Evolutionary conservation across 2,113 vertebrate species (phyloP), one percentile per base, ranked within the genome.

Genomic region (Larimichthys crocea): DNA sequence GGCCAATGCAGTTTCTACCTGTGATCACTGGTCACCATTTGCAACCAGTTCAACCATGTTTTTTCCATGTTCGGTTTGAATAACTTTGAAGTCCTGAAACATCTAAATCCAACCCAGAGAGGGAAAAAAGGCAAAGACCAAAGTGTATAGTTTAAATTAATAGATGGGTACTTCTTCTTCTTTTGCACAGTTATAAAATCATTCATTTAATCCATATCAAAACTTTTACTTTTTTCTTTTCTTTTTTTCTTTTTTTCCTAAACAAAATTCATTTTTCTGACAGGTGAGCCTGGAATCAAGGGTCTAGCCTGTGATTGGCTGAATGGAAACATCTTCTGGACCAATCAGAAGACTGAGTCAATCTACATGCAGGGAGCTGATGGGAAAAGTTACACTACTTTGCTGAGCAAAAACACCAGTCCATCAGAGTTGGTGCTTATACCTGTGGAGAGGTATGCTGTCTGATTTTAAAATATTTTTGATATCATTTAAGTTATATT

Each of bases 281-380:
- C 76, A 98, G 97, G 95, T 16, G 86, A 92, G 0, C 72, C 81
- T 65, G 94, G 95, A 22, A 92, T 98, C 69, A 95, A 91, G 60
- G 95, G 96, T 86, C 88, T 99, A 78, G 95, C 96, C 1, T 86
- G 96, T 82, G 97, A 99, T 92, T 98, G 97, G 97, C 88, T 96
- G 62, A 97, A 94, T 22, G 96, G 97, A 11, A 95, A 97, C 70
- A 79, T 98, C 1, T 98, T 96, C 74, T 98, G 98, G 98, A 94
- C 96, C 46, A 97, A 96, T 91, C 89, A 87, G 67, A 90, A 85
- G 24, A 92, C 92, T 0, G 81, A 87, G 62, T 92, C 93, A 0
- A 96, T 98, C 85, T 95, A 91, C 9, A 94, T 94, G 3, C 96
- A 96, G 29, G 68, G 95, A 70, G 77, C 86, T 2, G 92, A 97